A percentile compares a stretch with the other conserved stretches of the same genome.
phyloP scores from a whole-genome alignment of 2,888 invertebrate genomes.

The Caenorhabditis afra region DNA sequence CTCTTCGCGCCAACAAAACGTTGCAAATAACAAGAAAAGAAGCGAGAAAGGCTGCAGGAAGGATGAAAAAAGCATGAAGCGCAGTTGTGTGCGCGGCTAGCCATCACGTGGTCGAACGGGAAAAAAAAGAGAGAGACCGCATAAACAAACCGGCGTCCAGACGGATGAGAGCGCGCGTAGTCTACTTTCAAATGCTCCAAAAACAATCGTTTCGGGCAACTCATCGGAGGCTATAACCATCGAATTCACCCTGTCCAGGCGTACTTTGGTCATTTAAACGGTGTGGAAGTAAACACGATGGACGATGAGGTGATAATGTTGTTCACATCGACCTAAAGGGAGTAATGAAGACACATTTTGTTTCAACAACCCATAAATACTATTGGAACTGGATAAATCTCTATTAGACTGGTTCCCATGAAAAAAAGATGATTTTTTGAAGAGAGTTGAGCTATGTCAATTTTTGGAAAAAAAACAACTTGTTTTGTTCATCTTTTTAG shows the following conservation, averaged over 20 bases:
- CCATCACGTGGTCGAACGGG: conserved; percentile 39
- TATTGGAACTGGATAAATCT: too few relatives aligned
- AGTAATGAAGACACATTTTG: too few relatives aligned
- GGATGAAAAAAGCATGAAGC: conserved; percentile 17
- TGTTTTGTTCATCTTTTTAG: too few relatives aligned
- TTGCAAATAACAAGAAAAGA: neutral
- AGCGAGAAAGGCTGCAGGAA: neutral
- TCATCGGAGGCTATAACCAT: conserved; percentile 49
- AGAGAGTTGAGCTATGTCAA: too few relatives aligned
- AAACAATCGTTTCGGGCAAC: neutral
- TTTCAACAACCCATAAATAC: too few relatives aligned
- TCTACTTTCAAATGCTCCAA: conserved; percentile 13
- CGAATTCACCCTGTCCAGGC: neutral
- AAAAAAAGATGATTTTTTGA: too few relatives aligned
- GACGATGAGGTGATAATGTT: neutral
- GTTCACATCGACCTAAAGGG: too few relatives aligned
- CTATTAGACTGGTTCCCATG: too few relatives aligned
- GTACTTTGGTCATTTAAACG: conserved; percentile 33
- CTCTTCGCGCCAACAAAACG: neutral
- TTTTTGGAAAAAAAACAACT: too few relatives aligned
- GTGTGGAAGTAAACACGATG: neutral
- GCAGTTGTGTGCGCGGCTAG: conserved; percentile 15
- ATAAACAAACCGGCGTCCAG: conserved; percentile 11
- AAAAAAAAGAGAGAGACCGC: neutral
- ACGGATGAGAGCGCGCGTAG: conserved; percentile 21